These are phyloP conservation scores for Dasyornis broadbenti DNA, from an alignment of 2,113 vertebrate species.

Conservation along the genomic window DNA sequence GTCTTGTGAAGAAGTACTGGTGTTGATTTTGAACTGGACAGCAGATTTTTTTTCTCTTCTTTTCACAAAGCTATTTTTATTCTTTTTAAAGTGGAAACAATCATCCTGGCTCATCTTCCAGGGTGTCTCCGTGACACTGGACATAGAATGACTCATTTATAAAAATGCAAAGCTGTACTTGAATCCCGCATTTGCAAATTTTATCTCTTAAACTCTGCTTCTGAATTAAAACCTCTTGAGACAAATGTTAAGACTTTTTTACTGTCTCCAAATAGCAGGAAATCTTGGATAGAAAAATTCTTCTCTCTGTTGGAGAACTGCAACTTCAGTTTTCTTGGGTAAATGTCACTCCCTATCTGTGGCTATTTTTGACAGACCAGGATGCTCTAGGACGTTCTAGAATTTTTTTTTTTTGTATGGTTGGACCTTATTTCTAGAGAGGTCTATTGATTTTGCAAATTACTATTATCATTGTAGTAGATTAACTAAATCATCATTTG, in stretches of 20 bases:
- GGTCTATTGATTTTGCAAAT: not conserved
- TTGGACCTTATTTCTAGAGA: not conserved
- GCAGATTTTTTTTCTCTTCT: not conserved
- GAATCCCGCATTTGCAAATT: not conserved
- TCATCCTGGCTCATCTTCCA: not conserved
- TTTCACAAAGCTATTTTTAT: not conserved
- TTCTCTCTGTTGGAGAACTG: not conserved
- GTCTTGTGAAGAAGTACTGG: not conserved
- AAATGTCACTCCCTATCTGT: not conserved
- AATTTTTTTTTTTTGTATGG: accelerated
- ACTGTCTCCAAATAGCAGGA: not conserved
- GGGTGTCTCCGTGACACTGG: not conserved
- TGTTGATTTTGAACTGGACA: not conserved
- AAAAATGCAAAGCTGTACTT: not conserved
- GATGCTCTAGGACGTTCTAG: not conserved
- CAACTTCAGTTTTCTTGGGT: not conserved
- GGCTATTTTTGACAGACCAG: not conserved
- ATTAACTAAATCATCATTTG: not conserved
- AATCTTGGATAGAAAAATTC: not conserved
- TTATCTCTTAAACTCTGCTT: not conserved
- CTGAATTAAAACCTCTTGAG: not conserved
- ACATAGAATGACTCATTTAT: not conserved
- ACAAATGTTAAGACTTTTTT: not conserved
- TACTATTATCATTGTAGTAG: not conserved
- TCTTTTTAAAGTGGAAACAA: not conserved